A percentile compares a stretch with the other conserved stretches of the same genome.
Evolutionary conservation across 2,113 vertebrate species (phyloP).

Genomic region (Mandrillus leucophaeus): DNA sequence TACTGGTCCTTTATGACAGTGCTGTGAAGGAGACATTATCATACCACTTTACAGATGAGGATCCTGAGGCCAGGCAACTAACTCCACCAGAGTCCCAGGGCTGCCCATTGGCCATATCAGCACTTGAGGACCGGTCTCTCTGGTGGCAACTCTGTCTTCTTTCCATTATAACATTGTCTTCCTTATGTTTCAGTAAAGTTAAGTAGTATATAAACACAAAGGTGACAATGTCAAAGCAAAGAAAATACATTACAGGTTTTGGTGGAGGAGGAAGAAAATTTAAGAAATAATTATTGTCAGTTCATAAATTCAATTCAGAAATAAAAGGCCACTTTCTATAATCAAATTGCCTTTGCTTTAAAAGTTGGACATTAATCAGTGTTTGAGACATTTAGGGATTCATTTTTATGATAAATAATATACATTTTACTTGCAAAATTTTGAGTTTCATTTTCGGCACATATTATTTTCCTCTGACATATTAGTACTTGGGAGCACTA

Average conservation of each 20-base stretch:
- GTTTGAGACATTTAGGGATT: constrained; percentile 41
- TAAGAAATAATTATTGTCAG: neutral
- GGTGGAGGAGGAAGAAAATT: neutral
- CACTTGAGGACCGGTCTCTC: neutral
- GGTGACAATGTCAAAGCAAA: neutral
- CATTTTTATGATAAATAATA: constrained; percentile 31
- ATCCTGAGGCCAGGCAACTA: neutral
- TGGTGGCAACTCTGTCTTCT: neutral
- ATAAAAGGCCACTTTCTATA: neutral
- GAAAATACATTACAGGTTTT: neutral
- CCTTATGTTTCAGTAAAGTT: neutral
- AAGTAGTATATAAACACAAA: neutral
- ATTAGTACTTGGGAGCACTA: neutral
- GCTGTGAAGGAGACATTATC: neutral
- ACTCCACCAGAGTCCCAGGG: neutral
- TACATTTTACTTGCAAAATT: constrained; percentile 36
- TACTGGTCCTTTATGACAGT: neutral
- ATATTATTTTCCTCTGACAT: constrained; percentile 43
- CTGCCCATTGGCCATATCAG: neutral
- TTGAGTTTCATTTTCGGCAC: neutral
- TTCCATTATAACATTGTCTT: neutral
- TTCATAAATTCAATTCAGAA: constrained; percentile 49
- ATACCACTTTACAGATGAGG: neutral
- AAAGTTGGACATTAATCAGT: constrained; percentile 6
- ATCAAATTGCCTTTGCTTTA: constrained; percentile 42